Conservation (phyloP, 1,140 invertebrate genomes). For the Hypsibius dujardini region DNA sequence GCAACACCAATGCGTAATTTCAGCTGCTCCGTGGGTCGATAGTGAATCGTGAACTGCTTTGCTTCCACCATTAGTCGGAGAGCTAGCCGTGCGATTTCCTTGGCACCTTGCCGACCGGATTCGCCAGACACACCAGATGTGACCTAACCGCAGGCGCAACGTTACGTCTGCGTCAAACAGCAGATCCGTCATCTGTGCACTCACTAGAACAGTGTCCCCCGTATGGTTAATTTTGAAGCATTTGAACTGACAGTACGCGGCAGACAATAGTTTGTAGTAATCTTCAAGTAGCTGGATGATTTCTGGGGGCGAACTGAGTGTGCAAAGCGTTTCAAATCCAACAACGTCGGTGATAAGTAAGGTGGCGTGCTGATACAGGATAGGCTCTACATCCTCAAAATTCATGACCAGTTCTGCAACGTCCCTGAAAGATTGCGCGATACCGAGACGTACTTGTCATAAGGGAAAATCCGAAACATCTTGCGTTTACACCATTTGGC, state of each 20-base stretch:
- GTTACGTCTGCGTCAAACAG: background rate
- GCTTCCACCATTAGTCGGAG: slow-evolving; percentile 66
- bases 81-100: slow-evolving; percentile 57
- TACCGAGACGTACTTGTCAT: too few species aligned
- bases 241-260: background rate
- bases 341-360: background rate
- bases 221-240: background rate
- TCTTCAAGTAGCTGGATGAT: slow-evolving; percentile 2
- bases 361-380: background rate
- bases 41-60: slow-evolving; percentile 68
- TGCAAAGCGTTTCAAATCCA: slow-evolving; percentile 1
- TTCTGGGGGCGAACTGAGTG: background rate
- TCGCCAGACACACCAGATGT: background rate
- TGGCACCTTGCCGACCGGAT: slow-evolving; percentile 26
- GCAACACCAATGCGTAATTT: slow-evolving; percentile 87
- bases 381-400: background rate
- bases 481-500: too few species aligned
- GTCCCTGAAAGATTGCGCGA: background rate
- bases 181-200: background rate
- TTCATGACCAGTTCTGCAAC: slow-evolving; percentile 4
- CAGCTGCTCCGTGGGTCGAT: slow-evolving; percentile 65
- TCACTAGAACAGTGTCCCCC: background rate
- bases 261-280: background rate
- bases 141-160: background rate
- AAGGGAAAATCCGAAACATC: too few species aligned